Base-by-base conservation (phyloP, 2,113 vertebrate genomes). In the Struthidea cinerea region DNA sequence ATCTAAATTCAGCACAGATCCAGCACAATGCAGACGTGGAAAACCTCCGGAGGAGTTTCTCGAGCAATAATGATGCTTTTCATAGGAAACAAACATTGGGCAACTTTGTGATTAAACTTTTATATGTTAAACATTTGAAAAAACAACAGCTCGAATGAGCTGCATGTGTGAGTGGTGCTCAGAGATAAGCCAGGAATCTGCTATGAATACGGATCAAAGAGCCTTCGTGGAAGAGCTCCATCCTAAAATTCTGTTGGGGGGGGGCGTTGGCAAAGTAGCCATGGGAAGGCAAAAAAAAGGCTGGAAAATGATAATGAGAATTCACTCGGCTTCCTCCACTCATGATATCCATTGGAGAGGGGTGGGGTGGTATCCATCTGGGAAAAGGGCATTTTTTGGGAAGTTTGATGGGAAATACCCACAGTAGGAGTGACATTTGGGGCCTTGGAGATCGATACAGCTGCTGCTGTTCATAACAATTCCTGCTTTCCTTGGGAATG, bases 181-280 rank as follows among this genome's bases (percentile, higher is more conserved):
- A 82, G 89, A 95, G 95, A 97, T 94, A 96, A 97, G 94, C 77
- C 91, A 94, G 92, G 73, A 47, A 84, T 81, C 80, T 56, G 65
- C 57, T 70, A 89, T 95, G 91, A 89, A 94, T 94, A 87, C 82
- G 84, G 68, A 97, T 95, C 74, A 89, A 87, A 93, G 60, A 94
- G 71, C 20, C 73, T 74, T 77, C 35, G 5, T 90, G 80, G 76
- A 84, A 70, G 30, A 89, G 55, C 55, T 86, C 76, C 7, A 10
- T 35, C 55, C 77, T 50, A 33, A 92, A 92, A 73, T 19, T 87
- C 21, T 73, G n/a, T 39, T 39, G 11, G 39, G 39, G 39, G 50
- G 41, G 35, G 55, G 56, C 37, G 30, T 30, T 44, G 26, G 75
- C 15, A 71, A 82, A 64, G 73, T 44, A 74, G 37, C 35, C 35